Evolutionary conservation across 2,797 vertebrate genomes (phyloP).

Genomic region (Parauchenoglanis ngamensis): DNA sequence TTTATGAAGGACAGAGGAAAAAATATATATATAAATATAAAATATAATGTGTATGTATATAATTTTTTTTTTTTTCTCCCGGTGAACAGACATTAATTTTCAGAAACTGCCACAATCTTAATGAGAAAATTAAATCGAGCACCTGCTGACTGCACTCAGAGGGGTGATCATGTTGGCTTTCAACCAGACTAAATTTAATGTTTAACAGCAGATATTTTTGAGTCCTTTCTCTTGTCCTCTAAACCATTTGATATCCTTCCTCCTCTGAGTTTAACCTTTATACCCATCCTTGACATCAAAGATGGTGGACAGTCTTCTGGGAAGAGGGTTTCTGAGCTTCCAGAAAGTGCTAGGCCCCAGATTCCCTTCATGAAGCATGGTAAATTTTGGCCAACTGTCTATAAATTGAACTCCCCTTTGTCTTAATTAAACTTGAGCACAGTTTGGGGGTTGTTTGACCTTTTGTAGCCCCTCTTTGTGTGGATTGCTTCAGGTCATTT

Average conservation of each 20-base stretch:
- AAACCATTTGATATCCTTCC: conserved; percentile 66
- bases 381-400: conserved; percentile 63
- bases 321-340: conserved; percentile 57
- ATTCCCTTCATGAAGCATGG: conserved; percentile 50
- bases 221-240: conserved; percentile 56
- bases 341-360: conserved; percentile 55
- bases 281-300: conserved; percentile 75
- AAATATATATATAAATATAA: background rate
- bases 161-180: conserved; percentile 49
- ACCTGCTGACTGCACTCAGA: conserved; percentile 63
- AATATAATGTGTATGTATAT: conserved; percentile 9
- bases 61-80: conserved; percentile 26
- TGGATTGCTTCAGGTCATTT: conserved; percentile 72
- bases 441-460: conserved; percentile 78
- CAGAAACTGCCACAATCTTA: conserved; percentile 53
- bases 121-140: conserved; percentile 64
- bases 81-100: conserved; percentile 53
- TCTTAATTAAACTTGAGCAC: conserved; percentile 78
- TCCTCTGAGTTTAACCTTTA: conserved; percentile 71
- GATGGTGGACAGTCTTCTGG: conserved; percentile 65
- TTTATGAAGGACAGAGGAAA: background rate
- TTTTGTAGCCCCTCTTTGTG: conserved; percentile 71
- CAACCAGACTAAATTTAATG: conserved; percentile 56
- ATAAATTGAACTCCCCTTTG: conserved; percentile 70
- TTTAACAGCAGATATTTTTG: conserved; percentile 54